These are phyloP conservation scores for Nothobranchius kuhntae DNA, from an alignment of 2,113 vertebrate genomes.

Conservation along the genomic window DNA sequence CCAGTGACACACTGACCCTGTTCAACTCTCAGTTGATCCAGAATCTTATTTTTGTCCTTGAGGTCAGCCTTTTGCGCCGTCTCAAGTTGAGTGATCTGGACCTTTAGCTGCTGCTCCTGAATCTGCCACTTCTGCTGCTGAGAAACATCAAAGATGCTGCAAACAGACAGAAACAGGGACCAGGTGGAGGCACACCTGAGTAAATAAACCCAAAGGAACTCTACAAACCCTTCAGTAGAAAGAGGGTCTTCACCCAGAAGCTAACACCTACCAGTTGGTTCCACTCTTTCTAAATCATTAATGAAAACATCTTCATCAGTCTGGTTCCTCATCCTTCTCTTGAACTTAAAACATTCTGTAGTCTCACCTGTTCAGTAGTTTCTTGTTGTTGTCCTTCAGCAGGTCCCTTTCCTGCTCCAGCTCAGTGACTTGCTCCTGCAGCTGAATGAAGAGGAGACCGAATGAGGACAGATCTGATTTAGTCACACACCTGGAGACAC, in stretches of 20 bases:
- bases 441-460: constrained; percentile 58
- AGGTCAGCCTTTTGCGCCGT: constrained; percentile 85
- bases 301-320: too few relatives aligned
- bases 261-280: too few relatives aligned
- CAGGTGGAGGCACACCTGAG: too few relatives aligned
- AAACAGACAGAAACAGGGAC: background rate
- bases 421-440: constrained; percentile 84
- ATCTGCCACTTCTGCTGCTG: constrained; percentile 84
- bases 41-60: constrained; percentile 86
- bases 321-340: too few relatives aligned
- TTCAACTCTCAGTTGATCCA: constrained; percentile 86
- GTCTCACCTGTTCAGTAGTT: constrained; percentile 84
- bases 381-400: constrained; percentile 85
- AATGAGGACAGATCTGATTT: background rate
- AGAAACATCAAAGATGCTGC: constrained; percentile 85
- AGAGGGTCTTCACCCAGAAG: too few relatives aligned
- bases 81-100: constrained; percentile 87
- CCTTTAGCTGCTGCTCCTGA: constrained; percentile 87
- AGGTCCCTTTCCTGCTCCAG: constrained; percentile 87
- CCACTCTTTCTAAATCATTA: too few relatives aligned
- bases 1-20: constrained; percentile 73
- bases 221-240: too few relatives aligned
- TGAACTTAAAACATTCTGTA: too few relatives aligned
- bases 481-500: background rate
- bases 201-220: too few relatives aligned